Evolutionary conservation across 1,140 invertebrate species (phyloP).

Genomic region (Acromyrmex charruanus): DNA sequence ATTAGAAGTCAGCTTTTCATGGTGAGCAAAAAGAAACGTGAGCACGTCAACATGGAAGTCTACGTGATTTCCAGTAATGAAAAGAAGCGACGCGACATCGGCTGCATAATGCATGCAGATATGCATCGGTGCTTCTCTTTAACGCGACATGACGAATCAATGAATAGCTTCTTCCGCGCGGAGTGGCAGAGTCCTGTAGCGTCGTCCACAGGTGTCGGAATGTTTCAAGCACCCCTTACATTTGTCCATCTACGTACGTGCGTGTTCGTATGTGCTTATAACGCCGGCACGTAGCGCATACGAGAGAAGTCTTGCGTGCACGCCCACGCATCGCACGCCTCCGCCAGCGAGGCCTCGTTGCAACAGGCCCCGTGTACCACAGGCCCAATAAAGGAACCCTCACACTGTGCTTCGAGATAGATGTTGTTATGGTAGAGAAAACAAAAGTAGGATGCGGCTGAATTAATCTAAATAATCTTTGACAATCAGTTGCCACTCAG

Average conservation of each 20-base stretch:
- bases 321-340: constrained; percentile 71
- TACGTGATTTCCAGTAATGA: constrained; percentile 42
- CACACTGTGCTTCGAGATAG: constrained; percentile 23
- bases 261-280: constrained; percentile 11
- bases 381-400: constrained; percentile 75
- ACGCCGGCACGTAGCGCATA: background rate
- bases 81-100: constrained; percentile 11
- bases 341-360: constrained; percentile 63
- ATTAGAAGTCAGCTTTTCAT: background rate
- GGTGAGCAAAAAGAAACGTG: background rate
- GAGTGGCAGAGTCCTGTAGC: background rate
- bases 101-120: constrained; percentile 58
- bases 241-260: constrained; percentile 61
- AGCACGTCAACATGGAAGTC: background rate
- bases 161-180: constrained; percentile 32
- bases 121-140: constrained; percentile 46
- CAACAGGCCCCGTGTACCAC: constrained; percentile 70
- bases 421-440: constrained; percentile 38
- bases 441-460: constrained; percentile 53
- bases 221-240: constrained; percentile 75
- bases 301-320: constrained; percentile 46
- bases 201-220: constrained; percentile 63
- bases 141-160: constrained; percentile 47
- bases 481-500: background rate
- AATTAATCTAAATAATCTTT: constrained; percentile 61